A percentile compares a stretch with the other conserved stretches of the same genome.
Conservation (phyloP, 2,888 invertebrate genomes). For the Leptinotarsa tumamoca region DNA sequence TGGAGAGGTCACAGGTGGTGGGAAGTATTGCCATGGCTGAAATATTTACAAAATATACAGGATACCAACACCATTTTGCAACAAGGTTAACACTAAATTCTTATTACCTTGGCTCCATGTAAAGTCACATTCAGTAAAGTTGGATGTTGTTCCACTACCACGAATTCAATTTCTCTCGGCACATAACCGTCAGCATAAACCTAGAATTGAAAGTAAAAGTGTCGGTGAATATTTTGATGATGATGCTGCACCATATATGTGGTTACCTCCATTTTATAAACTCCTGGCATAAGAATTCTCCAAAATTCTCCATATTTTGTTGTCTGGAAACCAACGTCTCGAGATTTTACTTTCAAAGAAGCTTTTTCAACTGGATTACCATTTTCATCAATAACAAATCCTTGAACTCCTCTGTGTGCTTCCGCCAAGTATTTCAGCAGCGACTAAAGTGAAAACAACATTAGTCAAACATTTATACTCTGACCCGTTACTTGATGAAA, state of each 20-base stretch:
- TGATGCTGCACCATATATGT: conserved; percentile 42
- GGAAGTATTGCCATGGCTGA: conserved; percentile 63
- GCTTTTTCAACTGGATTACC: conserved; percentile 85
- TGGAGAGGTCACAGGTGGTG: conserved; percentile 63
- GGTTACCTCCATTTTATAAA: conserved; percentile 83
- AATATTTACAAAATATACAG: conserved; percentile 56
- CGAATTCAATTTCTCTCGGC: conserved; percentile 87
- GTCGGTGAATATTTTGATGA: background rate
- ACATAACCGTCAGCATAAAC: conserved; percentile 87
- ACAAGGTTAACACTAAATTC: background rate
- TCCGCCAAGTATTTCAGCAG: conserved; percentile 86
- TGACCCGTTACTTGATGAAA: too few relatives aligned
- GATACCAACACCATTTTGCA: conserved; percentile 31
- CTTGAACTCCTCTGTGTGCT: conserved; percentile 90
- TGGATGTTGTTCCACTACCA: conserved; percentile 87
- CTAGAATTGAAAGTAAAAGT: conserved; percentile 65
- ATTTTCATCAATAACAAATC: conserved; percentile 83
- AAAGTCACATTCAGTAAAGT: conserved; percentile 87
- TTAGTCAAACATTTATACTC: too few relatives aligned
- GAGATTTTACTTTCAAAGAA: conserved; percentile 80
- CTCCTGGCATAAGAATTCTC: conserved; percentile 89
- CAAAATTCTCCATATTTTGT: conserved; percentile 95
- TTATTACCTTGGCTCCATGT: conserved; percentile 80
- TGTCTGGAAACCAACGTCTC: conserved; percentile 87
- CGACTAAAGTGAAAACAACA: conserved; percentile 69